phyloP scores from a whole-genome alignment of 2,888 invertebrate genomes.

The Daptonema setosum region DNA sequence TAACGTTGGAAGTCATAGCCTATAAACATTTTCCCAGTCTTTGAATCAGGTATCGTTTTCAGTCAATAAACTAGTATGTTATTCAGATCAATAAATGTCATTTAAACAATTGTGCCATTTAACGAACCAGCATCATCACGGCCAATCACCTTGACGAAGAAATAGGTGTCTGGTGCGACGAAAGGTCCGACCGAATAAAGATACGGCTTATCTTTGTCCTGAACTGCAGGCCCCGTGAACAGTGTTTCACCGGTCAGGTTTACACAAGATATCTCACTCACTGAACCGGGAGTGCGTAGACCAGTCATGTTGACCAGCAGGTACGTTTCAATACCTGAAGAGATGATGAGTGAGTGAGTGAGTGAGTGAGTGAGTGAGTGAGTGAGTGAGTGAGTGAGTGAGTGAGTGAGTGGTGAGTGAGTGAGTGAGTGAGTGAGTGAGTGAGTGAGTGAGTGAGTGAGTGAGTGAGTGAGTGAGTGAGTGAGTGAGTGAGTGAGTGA shows the following conservation, averaged over 20 bases:
- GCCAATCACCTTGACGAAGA: constrained; percentile 45
- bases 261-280: constrained; percentile 21
- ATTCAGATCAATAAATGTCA: neutral
- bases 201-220: constrained; percentile 13
- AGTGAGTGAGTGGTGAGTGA: too few species aligned
- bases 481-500: too few species aligned
- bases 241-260: constrained; percentile 21
- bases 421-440: neutral
- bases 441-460: too few species aligned
- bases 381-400: neutral
- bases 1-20: constrained; percentile 42
- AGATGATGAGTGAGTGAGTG: too few species aligned
- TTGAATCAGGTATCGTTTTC: neutral
- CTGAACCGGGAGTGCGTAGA: constrained; percentile 27
- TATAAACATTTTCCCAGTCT: too few species aligned
- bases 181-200: constrained; percentile 40
- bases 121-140: constrained; percentile 38
- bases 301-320: constrained; percentile 32
- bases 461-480: too few species aligned
- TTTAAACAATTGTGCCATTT: constrained; percentile 1
- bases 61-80: neutral
- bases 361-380: neutral
- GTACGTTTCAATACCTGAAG: constrained; percentile 21
- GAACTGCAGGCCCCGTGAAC: constrained; percentile 19
- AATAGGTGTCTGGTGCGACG: constrained; percentile 43